A percentile compares a stretch with the other conserved stretches of the same genome.
phyloP scores from a whole-genome alignment of 2,888 invertebrate genomes.

The Rotaria sp. region DNA sequence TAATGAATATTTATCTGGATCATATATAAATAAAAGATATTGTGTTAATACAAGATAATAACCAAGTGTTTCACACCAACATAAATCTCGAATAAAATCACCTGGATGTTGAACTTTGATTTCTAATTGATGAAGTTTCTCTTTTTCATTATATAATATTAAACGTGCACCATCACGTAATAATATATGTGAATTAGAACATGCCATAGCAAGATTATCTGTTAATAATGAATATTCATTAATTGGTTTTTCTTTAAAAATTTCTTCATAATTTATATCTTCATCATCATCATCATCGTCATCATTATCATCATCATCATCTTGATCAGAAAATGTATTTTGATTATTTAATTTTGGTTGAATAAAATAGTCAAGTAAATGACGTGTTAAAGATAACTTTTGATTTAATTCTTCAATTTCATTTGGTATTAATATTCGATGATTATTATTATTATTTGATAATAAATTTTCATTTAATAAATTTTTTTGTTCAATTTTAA shows the following conservation, averaged over 20 bases:
- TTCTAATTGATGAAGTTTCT: constrained; percentile 10
- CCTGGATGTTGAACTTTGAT: not conserved
- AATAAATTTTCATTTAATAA: not conserved
- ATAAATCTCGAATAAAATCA: constrained; percentile 24
- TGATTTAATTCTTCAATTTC: constrained; percentile 28
- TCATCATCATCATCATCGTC: not conserved
- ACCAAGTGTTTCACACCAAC: not conserved
- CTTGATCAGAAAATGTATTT: not conserved
- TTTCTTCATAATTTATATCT: not conserved
- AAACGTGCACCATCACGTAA: constrained; percentile 13
- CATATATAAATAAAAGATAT: constrained; percentile 15
- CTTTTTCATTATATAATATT: not conserved
- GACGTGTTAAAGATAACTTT: constrained; percentile 2
- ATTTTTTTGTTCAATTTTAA: constrained; percentile 7
- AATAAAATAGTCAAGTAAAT: constrained; percentile 27
- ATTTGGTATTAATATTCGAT: not conserved
- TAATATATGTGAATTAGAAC: not conserved
- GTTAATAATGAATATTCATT: not conserved
- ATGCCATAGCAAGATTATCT: constrained; percentile 28
- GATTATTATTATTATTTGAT: not conserved
- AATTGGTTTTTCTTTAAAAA: constrained; percentile 11
- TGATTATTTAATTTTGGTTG: not conserved
- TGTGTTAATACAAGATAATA: constrained; percentile 16
- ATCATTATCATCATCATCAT: not conserved
- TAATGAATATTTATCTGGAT: not conserved